A percentile compares a stretch with the other conserved stretches of the same genome.
These are phyloP conservation scores for Chloropsis hardwickii DNA, from an alignment of 2,113 vertebrate species.

Conservation along the genomic window DNA sequence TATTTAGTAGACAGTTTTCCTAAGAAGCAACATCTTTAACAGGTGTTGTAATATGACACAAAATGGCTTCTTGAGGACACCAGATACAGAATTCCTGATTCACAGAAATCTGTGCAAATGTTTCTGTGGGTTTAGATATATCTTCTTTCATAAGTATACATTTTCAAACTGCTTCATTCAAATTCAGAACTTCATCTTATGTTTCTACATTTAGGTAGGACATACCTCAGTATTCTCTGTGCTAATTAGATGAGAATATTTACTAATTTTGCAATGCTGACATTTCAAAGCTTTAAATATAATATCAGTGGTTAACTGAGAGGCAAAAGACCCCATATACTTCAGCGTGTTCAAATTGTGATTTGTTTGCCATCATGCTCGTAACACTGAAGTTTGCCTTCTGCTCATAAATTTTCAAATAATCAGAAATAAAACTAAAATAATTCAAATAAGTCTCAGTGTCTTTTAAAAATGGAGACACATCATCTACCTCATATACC, in stretches of 20 bases:
- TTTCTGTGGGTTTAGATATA: neutral
- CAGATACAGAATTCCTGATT: neutral
- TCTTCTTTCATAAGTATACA: rapidly evolving
- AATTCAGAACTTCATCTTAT: neutral
- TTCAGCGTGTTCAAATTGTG: neutral
- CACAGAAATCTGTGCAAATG: neutral
- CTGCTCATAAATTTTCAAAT: neutral
- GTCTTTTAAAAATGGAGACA: neutral
- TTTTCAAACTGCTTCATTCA: neutral
- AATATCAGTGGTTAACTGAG: neutral
- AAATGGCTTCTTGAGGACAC: neutral
- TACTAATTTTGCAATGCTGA: neutral
- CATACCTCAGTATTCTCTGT: rapidly evolving
- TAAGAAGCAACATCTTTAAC: neutral
- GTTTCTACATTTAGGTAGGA: neutral
- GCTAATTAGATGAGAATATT: neutral
- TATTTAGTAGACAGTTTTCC: neutral
- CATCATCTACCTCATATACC: neutral
- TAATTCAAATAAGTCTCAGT: neutral
- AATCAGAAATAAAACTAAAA: neutral
- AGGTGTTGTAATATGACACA: neutral
- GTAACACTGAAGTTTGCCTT: neutral
- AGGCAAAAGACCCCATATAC: neutral
- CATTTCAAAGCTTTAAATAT: neutral
- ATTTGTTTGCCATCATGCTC: neutral